Conservation (phyloP, 1,140 invertebrate genomes). For the Babylonia areolata region DNA sequence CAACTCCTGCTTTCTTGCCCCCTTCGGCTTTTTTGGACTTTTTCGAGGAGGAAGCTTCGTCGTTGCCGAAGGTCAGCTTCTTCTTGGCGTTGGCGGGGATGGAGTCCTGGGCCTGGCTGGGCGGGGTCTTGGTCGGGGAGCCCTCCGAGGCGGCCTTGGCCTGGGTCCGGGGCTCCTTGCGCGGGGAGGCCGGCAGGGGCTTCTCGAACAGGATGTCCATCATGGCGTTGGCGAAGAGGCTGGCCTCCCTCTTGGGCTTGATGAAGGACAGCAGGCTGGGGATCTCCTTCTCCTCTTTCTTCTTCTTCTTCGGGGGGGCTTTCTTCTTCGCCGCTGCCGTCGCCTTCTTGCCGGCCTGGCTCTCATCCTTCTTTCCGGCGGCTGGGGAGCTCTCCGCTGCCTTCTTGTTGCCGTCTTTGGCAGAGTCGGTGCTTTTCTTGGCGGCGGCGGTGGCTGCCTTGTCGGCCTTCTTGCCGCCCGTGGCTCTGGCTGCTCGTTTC, state of each 20-base stretch:
- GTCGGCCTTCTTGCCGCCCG: not conserved
- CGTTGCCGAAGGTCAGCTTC: not conserved
- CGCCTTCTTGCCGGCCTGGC: not conserved
- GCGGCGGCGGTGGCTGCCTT: too few species aligned
- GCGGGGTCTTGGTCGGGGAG: not conserved
- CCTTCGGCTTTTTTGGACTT: not conserved
- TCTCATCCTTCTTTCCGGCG: conserved; percentile 9
- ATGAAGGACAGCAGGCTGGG: conserved; percentile 32
- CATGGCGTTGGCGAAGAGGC: conserved; percentile 59
- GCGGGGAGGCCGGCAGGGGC: conserved; percentile 39
- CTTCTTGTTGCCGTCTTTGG: conserved; percentile 14
- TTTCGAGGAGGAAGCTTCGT: too few species aligned
- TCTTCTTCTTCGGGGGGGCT: not conserved
- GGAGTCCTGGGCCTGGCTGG: not conserved
- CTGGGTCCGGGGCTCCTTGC: conserved; percentile 16
- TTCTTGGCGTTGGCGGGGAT: not conserved
- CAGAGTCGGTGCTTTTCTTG: not conserved
- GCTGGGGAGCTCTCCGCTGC: too few species aligned
- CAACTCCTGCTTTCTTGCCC: not conserved
- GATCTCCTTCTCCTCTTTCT: conserved; percentile 31
- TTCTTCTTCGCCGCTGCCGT: conserved; percentile 21
- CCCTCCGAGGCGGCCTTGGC: not conserved
- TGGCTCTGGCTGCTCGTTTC: not conserved
- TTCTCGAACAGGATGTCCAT: conserved; percentile 63
- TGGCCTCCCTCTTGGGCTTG: conserved; percentile 58